Evolutionary conservation across 1,140 invertebrate species (phyloP), one percentile per base, ranked within the genome.

Genomic region (Drosophila littoralis): DNA sequence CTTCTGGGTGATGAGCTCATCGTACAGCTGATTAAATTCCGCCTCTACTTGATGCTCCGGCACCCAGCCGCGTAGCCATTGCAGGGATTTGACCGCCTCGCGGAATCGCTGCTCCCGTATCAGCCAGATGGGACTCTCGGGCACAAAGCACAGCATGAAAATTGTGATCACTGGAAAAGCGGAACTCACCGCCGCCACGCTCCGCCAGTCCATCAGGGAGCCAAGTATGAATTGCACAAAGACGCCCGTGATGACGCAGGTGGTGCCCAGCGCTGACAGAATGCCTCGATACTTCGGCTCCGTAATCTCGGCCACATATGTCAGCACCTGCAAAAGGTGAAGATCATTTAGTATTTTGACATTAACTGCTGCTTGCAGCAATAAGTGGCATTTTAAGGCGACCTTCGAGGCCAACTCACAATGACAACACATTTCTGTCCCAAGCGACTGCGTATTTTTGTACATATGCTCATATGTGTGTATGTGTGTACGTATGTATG

Each of bases 221-320:
- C 96, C 96, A 28, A 96, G 91, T 9, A 96, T 91, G 86, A 96
- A 95, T 83, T 95, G 94, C 0, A 94, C 93, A 75, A 97, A 95
- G 1, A 96, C 93, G 1, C 96, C 96, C 0, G 95, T 86, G 40
- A 97, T 96, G 52, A 96, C 94, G 66, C 95, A 94, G 92, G 96
- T 95, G 1, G 95, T 94, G 13, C 96, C 95, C 10, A 96, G 95
- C 1, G 96, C 95, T 1, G 96, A 94, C 13, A 97, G 91, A 69
- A 96, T 94, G 5, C 96, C 96, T 35, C 96, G 93, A 10, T 96
- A 92, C 81, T 96, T 94, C 0, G 96, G 96, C 78, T 96, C 95
- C 2, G 96, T 96, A 7, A 97, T 94, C 92, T 97, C 96, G 2
- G 96, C 96, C 8, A 97, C 96, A 86, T 97, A 97, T 0, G 96